phyloP scores from a whole-genome alignment of 2,113 vertebrate species.

The Chinchilla lanigera region DNA sequence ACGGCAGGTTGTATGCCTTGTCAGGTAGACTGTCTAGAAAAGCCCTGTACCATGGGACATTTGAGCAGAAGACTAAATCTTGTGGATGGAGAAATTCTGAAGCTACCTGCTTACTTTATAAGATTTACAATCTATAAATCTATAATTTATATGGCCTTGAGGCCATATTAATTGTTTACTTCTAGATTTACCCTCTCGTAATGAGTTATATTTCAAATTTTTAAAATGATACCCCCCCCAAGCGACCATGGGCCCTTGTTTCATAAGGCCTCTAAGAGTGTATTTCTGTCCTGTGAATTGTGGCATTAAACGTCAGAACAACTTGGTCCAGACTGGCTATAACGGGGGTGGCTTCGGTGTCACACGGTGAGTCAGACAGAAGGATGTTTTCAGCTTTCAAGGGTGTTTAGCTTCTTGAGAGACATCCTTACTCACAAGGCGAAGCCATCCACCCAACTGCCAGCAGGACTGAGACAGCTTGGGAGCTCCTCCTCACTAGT shows the following conservation, averaged over 20 bases:
- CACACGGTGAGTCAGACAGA: rapidly evolving
- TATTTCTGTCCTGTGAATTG: neutral
- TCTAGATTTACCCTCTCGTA: neutral
- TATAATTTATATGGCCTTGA: neutral
- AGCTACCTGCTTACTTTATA: neutral
- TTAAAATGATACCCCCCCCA: neutral
- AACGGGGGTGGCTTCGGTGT: rapidly evolving
- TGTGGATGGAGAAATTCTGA: neutral
- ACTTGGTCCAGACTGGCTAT: neutral
- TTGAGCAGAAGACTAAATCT: neutral
- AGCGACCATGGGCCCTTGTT: neutral
- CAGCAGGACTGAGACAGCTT: too few relatives aligned
- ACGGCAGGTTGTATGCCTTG: too few relatives aligned
- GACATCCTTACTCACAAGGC: neutral
- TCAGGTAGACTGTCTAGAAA: neutral
- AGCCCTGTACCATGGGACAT: neutral
- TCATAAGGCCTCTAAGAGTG: neutral
- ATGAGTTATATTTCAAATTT: neutral
- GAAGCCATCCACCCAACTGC: too few relatives aligned
- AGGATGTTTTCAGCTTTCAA: rapidly evolving
- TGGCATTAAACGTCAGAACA: neutral
- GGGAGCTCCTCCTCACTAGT: rapidly evolving
- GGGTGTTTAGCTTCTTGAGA: neutral
- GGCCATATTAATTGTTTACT: neutral
- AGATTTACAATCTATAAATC: neutral